Percentiles rank a stretch among this genome's conserved stretches.
Conservation (phyloP, 2,888 invertebrate genomes). For the Philonicus albiceps region DNA sequence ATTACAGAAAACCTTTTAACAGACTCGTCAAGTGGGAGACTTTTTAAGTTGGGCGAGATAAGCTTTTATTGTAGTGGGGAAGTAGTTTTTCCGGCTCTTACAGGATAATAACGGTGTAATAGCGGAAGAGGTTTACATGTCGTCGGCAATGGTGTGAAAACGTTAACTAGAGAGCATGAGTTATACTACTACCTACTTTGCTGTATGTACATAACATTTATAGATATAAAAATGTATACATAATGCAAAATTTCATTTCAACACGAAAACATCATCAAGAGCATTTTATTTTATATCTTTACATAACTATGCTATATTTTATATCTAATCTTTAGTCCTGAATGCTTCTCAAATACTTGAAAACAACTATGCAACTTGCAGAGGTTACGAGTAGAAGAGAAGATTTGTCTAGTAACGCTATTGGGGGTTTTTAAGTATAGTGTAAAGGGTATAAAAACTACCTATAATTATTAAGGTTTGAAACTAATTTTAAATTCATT, state of each 20-base stretch:
- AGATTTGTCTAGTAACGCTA: no score
- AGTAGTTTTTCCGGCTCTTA: conserved; percentile 36
- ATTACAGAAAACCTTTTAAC: conserved; percentile 40
- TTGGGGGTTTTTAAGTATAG: no score
- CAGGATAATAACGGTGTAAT: conserved; percentile 37
- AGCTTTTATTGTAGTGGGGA: conserved; percentile 30
- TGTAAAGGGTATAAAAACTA: no score
- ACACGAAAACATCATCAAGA: no score
- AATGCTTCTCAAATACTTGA: not conserved
- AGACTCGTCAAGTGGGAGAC: conserved; percentile 34
- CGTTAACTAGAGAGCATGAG: not conserved
- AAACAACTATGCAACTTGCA: no score
- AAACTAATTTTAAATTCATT: no score
- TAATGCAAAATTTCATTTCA: no score
- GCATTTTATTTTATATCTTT: not conserved
- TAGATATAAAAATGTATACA: no score
- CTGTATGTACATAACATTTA: no score
- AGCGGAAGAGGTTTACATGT: conserved; percentile 6
- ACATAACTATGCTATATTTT: not conserved
- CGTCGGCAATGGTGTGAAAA: not conserved
- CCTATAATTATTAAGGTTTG: no score
- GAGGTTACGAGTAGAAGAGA: no score
- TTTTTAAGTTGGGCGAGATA: conserved; percentile 36
- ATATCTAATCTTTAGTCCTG: not conserved
- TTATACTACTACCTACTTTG: not conserved